These are phyloP conservation scores for Litoditis marina DNA, from an alignment of 2,888 invertebrate genomes.

Conservation along the genomic window DNA sequence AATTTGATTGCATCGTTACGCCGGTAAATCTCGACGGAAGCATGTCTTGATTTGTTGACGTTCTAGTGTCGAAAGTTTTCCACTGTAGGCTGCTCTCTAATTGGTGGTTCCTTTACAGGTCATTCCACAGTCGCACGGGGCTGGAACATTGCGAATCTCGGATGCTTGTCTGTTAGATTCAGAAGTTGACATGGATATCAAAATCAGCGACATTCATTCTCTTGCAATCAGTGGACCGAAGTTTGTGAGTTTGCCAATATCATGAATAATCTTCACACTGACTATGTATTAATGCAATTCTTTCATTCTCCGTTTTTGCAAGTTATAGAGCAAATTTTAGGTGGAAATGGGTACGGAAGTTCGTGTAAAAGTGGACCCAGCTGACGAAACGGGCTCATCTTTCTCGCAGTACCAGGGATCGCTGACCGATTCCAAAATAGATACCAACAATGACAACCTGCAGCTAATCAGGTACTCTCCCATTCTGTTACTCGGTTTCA, in stretches of 20 bases:
- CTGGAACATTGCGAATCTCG: constrained; percentile 28
- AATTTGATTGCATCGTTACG: no score
- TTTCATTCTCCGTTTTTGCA: neutral
- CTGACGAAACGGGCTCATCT: constrained; percentile 42
- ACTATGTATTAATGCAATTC: no score
- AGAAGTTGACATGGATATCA: constrained; percentile 33
- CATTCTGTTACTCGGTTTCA: neutral
- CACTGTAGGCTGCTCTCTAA: no score
- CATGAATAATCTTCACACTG: no score
- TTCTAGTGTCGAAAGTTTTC: no score
- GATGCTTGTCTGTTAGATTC: constrained; percentile 46
- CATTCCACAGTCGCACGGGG: constrained; percentile 36
- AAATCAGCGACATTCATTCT: constrained; percentile 45
- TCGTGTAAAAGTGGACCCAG: constrained; percentile 34
- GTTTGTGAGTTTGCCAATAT: constrained; percentile 36
- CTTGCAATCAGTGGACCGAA: constrained; percentile 43
- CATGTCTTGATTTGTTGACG: no score
- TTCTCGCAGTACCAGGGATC: constrained; percentile 37
- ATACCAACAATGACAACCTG: constrained; percentile 6
- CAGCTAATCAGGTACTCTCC: constrained; percentile 4
- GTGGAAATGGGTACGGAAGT: constrained; percentile 37
- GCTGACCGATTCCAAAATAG: constrained; percentile 13
- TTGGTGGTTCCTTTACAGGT: constrained; percentile 18
- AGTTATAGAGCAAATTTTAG: constrained; percentile 22
- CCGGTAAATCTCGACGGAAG: no score